phyloP scores from a whole-genome alignment of 2,797 vertebrate genomes.

The Chromis chromis region DNA sequence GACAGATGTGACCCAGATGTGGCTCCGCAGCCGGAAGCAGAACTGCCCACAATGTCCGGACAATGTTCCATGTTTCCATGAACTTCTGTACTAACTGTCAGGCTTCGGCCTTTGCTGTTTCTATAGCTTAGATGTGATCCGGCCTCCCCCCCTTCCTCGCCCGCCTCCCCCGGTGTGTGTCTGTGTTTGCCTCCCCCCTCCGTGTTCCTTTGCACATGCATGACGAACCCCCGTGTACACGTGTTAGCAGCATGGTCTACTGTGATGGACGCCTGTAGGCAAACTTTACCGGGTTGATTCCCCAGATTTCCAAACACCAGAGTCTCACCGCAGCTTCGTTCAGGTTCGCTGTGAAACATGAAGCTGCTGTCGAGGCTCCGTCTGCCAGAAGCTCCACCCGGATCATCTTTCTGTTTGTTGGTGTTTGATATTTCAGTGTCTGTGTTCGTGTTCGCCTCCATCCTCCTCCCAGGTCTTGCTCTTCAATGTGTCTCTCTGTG shows the following conservation, averaged over 20 bases:
- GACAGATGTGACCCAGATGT: constrained; percentile 39
- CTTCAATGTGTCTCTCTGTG: constrained; percentile 75
- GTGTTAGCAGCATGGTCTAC: constrained; percentile 81
- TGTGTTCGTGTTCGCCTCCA: constrained; percentile 64
- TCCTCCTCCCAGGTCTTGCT: constrained; percentile 64
- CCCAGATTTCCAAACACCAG: constrained; percentile 34
- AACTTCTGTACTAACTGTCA: constrained; percentile 74
- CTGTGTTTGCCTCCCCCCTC: constrained; percentile 49
- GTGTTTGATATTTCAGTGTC: constrained; percentile 71
- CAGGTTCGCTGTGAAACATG: too few species aligned
- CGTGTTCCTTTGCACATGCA: constrained; percentile 75
- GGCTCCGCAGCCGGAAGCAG: constrained; percentile 44
- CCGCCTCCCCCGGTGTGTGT: constrained; percentile 33
- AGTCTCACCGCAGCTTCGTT: constrained; percentile 35
- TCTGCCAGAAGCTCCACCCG: constrained; percentile 42
- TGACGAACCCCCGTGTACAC: constrained; percentile 66
- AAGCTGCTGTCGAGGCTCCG: constrained; percentile 13
- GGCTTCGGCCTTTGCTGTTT: constrained; percentile 74
- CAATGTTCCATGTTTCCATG: constrained; percentile 72
- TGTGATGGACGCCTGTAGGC: constrained; percentile 62
- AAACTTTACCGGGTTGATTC: constrained; percentile 38
- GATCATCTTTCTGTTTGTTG: constrained; percentile 62
- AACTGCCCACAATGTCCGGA: constrained; percentile 59
- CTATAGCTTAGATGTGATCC: constrained; percentile 74
- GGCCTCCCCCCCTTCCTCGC: constrained; percentile 1